Evolutionary conservation across 2,888 invertebrate species (phyloP).

Genomic region (Drosophila seclusa): DNA sequence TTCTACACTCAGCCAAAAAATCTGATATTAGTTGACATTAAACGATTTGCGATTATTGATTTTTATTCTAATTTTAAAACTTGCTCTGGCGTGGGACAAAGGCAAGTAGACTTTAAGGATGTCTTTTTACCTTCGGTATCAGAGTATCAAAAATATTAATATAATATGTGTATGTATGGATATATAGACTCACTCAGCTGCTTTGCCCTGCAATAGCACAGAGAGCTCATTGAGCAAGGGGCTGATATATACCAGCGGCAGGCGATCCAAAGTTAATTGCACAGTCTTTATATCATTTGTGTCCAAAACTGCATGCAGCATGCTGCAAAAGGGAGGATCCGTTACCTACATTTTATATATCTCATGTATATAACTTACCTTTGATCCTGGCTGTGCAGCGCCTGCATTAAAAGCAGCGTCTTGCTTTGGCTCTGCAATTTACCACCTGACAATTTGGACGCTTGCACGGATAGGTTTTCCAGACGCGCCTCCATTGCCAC

Average conservation of each 20-base stretch:
- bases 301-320: constrained; percentile 90
- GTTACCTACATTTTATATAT: not conserved
- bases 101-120: not conserved
- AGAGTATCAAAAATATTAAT: not conserved
- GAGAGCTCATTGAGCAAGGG: constrained; percentile 91
- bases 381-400: constrained; percentile 93
- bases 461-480: constrained; percentile 90
- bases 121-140: not conserved
- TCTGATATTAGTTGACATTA: too few relatives aligned
- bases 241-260: constrained; percentile 91
- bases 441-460: constrained; percentile 77
- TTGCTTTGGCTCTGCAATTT: constrained; percentile 89
- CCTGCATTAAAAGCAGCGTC: constrained; percentile 92
- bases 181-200: constrained; percentile 87
- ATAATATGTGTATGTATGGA: not conserved
- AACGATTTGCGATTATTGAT: not conserved
- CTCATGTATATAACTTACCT: constrained; percentile 83
- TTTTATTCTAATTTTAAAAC: not conserved
- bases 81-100: not conserved
- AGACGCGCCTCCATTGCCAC: constrained; percentile 92
- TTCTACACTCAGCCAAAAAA: not conserved
- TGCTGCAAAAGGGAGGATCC: constrained; percentile 81
- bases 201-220: constrained; percentile 88
- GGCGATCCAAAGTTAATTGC: constrained; percentile 89
- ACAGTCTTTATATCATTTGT: constrained; percentile 89